A percentile compares a stretch with the other conserved stretches of the same genome.
Conservation (phyloP, 2,113 vertebrate genomes). For the Thalassoma bifasciatum region DNA sequence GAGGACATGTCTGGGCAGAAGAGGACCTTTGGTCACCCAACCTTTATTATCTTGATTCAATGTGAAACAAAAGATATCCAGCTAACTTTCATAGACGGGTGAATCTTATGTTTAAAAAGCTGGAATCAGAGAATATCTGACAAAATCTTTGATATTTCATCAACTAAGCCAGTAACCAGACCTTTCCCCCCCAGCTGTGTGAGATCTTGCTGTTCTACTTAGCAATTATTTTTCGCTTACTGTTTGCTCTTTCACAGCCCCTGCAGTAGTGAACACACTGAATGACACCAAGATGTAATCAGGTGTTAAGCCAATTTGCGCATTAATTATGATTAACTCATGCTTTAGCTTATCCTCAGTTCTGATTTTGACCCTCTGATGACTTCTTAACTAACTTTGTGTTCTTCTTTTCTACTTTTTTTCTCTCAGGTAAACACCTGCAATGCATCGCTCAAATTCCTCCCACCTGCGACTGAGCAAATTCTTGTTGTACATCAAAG, state of each 20-base stretch:
- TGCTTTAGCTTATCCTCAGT: neutral
- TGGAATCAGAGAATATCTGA: no score
- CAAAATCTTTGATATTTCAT: neutral
- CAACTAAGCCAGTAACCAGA: no score
- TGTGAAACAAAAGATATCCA: no score
- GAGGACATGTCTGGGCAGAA: no score
- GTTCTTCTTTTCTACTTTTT: no score
- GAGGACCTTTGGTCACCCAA: no score
- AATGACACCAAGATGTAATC: neutral
- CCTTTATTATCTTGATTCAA: no score
- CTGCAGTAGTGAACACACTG: neutral
- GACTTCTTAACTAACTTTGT: neutral
- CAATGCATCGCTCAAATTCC: neutral
- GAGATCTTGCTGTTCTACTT: neutral
- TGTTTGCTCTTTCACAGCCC: neutral
- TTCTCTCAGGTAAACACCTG: neutral
- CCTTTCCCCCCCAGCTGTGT: neutral
- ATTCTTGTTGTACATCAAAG: slow-evolving; percentile 16
- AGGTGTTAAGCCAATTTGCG: neutral
- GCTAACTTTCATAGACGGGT: no score
- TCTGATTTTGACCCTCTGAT: neutral
- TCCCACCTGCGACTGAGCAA: neutral
- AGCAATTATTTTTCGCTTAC: neutral
- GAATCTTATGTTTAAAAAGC: no score
- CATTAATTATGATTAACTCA: neutral